Evolutionary conservation across 2,888 invertebrate genomes (phyloP).

Genomic region (Rhagophthalmus giganteus): DNA sequence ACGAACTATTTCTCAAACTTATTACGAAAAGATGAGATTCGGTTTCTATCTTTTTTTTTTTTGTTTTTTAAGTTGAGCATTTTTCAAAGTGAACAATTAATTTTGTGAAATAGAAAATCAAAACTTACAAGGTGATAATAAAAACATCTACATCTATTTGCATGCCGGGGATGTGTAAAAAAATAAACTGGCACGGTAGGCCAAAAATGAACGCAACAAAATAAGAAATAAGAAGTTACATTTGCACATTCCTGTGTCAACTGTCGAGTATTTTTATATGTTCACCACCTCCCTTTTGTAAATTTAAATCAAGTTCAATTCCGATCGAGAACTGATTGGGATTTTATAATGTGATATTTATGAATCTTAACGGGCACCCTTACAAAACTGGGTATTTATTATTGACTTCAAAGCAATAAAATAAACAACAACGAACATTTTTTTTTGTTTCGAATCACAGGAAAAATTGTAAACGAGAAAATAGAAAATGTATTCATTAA

Average conservation of each 20-base stretch:
- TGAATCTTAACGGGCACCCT: no score
- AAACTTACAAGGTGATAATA: background rate
- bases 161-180: background rate
- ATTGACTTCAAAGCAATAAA: constrained; percentile 4
- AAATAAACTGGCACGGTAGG: background rate
- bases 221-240: no score
- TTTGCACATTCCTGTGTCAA: no score
- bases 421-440: constrained; percentile 5
- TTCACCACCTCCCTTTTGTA: background rate
- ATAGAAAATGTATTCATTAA: constrained; percentile 4
- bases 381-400: background rate
- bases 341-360: no score
- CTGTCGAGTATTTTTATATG: background rate
- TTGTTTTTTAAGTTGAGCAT: background rate
- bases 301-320: no score
- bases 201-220: background rate
- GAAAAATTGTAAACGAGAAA: background rate
- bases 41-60: background rate
- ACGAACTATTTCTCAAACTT: no score
- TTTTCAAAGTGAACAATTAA: background rate
- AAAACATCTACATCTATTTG: background rate
- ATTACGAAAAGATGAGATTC: no score
- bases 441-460: background rate
- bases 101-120: background rate
- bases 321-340: no score